Conservation (phyloP, 2,113 vertebrate genomes). For the Aspidoscelis tigris region DNA sequence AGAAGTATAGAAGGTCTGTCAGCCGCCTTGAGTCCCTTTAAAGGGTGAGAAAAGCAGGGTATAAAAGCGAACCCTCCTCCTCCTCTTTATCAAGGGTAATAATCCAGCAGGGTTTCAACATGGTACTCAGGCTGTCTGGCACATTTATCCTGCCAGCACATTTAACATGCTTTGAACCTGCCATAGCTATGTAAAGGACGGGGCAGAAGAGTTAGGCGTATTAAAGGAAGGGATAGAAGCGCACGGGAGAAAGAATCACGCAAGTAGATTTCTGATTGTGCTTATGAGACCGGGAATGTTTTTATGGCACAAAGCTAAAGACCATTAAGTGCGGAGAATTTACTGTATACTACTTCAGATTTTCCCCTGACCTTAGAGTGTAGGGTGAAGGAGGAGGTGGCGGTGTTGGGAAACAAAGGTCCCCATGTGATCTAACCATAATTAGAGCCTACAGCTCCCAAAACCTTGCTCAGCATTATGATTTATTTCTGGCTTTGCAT, state of each 20-base stretch:
- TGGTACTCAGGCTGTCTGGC: too few species aligned
- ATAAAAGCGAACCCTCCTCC: too few species aligned
- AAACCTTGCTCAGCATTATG: slow-evolving; percentile 48
- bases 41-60: too few species aligned
- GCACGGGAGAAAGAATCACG: not conserved
- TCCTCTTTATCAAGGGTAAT: too few species aligned
- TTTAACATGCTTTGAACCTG: too few species aligned
- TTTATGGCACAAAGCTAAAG: slow-evolving; percentile 46
- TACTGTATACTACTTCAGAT: slow-evolving; percentile 28
- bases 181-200: slow-evolving; percentile 47
- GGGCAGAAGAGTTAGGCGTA: not conserved
- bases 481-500: slow-evolving; percentile 33
- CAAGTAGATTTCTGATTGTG: slow-evolving; percentile 34
- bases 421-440: slow-evolving; percentile 52
- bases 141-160: too few species aligned
- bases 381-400: slow-evolving; percentile 9
- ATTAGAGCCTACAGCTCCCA: slow-evolving; percentile 57
- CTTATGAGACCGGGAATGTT: slow-evolving; percentile 52
- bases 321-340: slow-evolving; percentile 50
- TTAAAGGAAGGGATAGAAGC: too few species aligned
- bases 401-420: slow-evolving; percentile 45
- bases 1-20: too few species aligned
- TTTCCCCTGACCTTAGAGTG: slow-evolving; percentile 31
- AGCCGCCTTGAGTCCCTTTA: too few species aligned
- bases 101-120: too few species aligned